Evolutionary conservation across 2,113 vertebrate species (phyloP).

Genomic region (Bucco capensis): DNA sequence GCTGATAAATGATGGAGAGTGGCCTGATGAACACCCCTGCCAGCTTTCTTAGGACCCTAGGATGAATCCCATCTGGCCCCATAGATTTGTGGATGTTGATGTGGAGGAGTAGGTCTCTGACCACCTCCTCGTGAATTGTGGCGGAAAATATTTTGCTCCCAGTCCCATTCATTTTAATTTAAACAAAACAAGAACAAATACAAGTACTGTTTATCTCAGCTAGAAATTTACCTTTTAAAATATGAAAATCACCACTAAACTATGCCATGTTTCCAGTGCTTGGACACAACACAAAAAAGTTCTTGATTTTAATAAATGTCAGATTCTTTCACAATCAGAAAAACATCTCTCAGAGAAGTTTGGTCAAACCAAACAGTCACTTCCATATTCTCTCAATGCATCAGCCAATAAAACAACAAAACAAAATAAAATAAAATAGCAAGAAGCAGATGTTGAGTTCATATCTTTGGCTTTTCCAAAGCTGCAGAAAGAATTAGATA

Average conservation of each 20-base stretch:
- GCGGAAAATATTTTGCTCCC: no score
- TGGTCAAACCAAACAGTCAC: slow-evolving; percentile 6
- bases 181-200: slow-evolving; percentile 19
- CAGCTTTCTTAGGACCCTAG: no score
- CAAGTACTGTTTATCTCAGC: neutral
- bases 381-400: neutral
- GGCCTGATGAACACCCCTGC: no score
- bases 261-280: slow-evolving; percentile 18
- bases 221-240: slow-evolving; percentile 40
- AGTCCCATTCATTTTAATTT: neutral
- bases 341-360: slow-evolving; percentile 57
- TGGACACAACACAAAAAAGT: slow-evolving; percentile 54
- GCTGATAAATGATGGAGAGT: no score
- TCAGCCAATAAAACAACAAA: neutral
- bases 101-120: no score
- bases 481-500: neutral
- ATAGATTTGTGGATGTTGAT: no score
- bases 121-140: no score
- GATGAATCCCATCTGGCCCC: no score
- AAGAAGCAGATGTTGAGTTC: neutral
- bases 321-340: slow-evolving; percentile 53
- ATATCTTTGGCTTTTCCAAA: neutral
- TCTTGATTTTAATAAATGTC: slow-evolving; percentile 63
- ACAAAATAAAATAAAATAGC: neutral
- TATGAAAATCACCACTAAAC: slow-evolving; percentile 1